Evolutionary conservation across 2,797 vertebrate species (phyloP), one percentile per base, ranked within the genome.

Genomic region (Poecile montanus): DNA sequence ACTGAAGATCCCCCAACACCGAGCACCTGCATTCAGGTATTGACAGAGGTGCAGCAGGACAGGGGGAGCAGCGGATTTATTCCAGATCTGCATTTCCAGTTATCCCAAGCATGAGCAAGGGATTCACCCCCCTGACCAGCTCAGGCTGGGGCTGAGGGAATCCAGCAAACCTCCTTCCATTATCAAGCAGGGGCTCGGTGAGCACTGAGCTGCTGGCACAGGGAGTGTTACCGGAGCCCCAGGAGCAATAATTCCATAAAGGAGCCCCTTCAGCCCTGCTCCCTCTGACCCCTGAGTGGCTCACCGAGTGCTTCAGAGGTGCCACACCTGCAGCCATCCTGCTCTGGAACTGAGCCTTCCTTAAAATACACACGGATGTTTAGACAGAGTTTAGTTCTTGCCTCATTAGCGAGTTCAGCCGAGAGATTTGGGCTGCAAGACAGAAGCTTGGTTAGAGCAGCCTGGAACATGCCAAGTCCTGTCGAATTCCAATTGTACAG

Each of bases 401-500:
- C 84, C 92, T 90, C 63, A 5, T 36, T 25, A 81, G 79, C 1
- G 42, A 79, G 45, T 42, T 93, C 65, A 79, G 9, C 44, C 5
- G 47, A 61, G 44, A 50, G 32, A 50, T 7, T 1, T 26, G 90
- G 71, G 61, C 70, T 77, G 81, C 42, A 47, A 88, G 91, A 94
- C 72, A 90, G 61, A 91, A 92, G 89, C 93, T 93, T 82, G 84
- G 95, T 89, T 74, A 89, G 90, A 85, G 87, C 94, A 95, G 75
- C 65, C 57, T 21, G 47, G 65, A 84, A 85, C 87, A 72, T 62
- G 68, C 94, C 79, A 75, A 73, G 65, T 56, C 89, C 91, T 90
- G 85, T 63, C 61, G 0, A 32, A 53, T 47, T 79, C 93, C 95
- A 91, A 16, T 56, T 87, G 77, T 29, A 81, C 84, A 93, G 88